Evolutionary conservation across 53 echinoderm and acorn worm species (phyloP).

Genomic region (Actinopyga echinites): DNA sequence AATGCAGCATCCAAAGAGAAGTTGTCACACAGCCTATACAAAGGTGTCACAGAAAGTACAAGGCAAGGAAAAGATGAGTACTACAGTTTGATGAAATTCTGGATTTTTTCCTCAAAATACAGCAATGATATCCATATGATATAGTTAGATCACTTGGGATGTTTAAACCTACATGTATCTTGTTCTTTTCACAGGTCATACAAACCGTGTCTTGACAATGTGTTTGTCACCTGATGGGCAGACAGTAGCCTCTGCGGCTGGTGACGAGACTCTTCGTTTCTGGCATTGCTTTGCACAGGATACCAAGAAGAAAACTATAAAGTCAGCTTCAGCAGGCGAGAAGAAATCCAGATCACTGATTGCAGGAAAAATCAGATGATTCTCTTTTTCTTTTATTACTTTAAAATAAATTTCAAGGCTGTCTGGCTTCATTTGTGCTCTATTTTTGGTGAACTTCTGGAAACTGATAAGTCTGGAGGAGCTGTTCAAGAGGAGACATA

Average conservation of each 20-base stretch:
- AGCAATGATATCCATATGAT: background rate
- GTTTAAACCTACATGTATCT: background rate
- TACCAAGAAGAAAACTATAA: constrained; percentile 59
- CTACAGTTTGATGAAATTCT: too few relatives aligned
- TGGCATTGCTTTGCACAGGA: constrained; percentile 81
- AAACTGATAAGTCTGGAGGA: too few relatives aligned
- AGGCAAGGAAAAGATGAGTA: too few relatives aligned
- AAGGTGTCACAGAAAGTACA: too few relatives aligned
- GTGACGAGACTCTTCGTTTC: constrained; percentile 86
- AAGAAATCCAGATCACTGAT: constrained; percentile 47
- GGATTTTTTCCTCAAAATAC: background rate
- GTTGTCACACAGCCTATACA: too few relatives aligned
- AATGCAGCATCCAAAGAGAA: too few relatives aligned
- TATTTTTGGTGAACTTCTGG: too few relatives aligned
- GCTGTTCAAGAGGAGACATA: too few relatives aligned
- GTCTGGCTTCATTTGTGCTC: too few relatives aligned
- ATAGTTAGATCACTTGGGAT: background rate
- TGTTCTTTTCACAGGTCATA: constrained; percentile 64
- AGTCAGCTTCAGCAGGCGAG: constrained; percentile 21
- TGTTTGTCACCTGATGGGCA: constrained; percentile 82
- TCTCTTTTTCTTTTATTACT: too few relatives aligned
- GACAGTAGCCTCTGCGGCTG: constrained; percentile 84
- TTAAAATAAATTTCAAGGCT: too few relatives aligned
- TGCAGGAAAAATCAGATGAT: constrained; percentile 62
- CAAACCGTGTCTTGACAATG: constrained; percentile 75